Conservation (phyloP, 92 coral and sea anemone species). For the Actinernus sp. region DNA sequence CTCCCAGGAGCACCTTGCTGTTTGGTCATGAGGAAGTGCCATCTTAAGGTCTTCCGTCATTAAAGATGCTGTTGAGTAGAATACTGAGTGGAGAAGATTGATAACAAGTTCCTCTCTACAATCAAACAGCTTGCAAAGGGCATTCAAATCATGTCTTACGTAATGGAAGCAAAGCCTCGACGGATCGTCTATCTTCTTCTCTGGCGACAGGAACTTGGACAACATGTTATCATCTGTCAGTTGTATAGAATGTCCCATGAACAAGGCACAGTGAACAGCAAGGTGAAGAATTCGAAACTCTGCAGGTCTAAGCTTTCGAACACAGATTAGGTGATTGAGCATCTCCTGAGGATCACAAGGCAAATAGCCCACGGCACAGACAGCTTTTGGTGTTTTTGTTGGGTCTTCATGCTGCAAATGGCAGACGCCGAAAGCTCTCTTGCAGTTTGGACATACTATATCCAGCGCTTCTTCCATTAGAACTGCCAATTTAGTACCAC, state of each 20-base stretch:
- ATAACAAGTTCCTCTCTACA: constrained; percentile 72
- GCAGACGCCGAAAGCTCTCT: too few relatives aligned
- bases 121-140: constrained; percentile 52
- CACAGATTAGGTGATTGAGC: constrained; percentile 19
- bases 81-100: constrained; percentile 67
- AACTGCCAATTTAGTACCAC: too few relatives aligned
- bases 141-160: constrained; percentile 62
- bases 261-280: constrained; percentile 77
- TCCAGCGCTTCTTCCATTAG: too few relatives aligned
- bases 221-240: constrained; percentile 43
- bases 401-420: too few relatives aligned
- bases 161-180: constrained; percentile 63
- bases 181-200: constrained; percentile 21
- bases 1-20: constrained; percentile 50
- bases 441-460: too few relatives aligned
- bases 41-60: constrained; percentile 25
- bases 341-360: constrained; percentile 1
- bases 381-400: too few relatives aligned
- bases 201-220: constrained; percentile 28
- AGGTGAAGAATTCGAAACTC: constrained; percentile 90
- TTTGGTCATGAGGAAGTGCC: constrained; percentile 9
- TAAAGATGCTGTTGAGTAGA: constrained; percentile 50
- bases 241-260: constrained; percentile 74
- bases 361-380: constrained; percentile 36
- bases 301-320: constrained; percentile 63